Evolutionary conservation across 2,113 vertebrate genomes (phyloP), one percentile per base, ranked within the genome.

Genomic region (Thalassarche chlororhynchos): DNA sequence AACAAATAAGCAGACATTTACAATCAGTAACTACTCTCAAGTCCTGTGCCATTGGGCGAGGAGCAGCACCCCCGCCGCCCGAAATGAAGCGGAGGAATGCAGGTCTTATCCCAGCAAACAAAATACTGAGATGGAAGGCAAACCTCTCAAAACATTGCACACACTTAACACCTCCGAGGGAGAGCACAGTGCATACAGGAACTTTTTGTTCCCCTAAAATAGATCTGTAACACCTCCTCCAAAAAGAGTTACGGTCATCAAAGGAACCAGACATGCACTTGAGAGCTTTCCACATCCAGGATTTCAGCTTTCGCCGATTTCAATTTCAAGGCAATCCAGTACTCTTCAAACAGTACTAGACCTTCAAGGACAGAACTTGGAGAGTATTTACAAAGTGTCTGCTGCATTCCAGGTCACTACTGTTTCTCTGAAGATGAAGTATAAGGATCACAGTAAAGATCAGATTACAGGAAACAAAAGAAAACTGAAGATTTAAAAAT

Each of bases 111-210:
- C 93, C 87, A 42, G 75, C 89, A 93, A 87, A 89, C 85, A 58
- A 15, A 81, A 47, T 8, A 29, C 58, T 3, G 36, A 38, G 84
- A 14, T 34, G 28, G 46, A 86, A 77, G 46, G 84, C 87, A 87
- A 95, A 66, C 77, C 84, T 84, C 91, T 84, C 76, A 54, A 80
- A 69, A 44, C 54, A 28, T 34, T 8, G 74, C 87, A 78, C 79
- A 62, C 86, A 92, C 93, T 90, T 93, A 92, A 36, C 89, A 95
- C 95, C 92, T 96, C 92, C 24, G 0, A 64, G 26, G 64, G 92
- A 84, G 74, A 51, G 69, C 95, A 49, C 47, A 42, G 71, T 2
- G 17, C 64, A 84, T 2, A 87, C 72, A 57, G 84, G 80, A 84
- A 69, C 87, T 49, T 96, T 84, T 85, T 94, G 95, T 90, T 92